Conservation (phyloP, 2,113 vertebrate species). For the Misgurnus anguillicaudatus region DNA sequence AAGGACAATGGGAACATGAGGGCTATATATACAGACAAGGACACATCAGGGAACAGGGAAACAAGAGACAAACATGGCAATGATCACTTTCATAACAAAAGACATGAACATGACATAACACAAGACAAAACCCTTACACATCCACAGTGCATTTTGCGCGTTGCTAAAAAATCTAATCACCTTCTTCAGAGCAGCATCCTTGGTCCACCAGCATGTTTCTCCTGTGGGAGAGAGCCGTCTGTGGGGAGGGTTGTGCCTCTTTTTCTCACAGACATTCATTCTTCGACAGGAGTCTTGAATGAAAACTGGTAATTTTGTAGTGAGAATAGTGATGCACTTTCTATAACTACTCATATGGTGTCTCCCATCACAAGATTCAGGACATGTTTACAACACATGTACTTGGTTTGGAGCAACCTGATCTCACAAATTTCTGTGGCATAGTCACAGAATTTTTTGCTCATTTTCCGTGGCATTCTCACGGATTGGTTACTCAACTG, state of each 20-base stretch:
- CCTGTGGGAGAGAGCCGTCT: neutral
- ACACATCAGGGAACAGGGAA: too few relatives aligned
- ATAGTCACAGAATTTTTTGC: too few relatives aligned
- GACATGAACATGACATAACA: too few relatives aligned
- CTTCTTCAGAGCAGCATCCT: constrained; percentile 1
- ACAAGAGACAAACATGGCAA: too few relatives aligned
- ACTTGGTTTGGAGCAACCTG: neutral
- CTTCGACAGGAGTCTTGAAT: neutral
- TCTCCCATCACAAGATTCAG: neutral
- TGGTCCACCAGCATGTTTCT: neutral
- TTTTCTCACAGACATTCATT: neutral
- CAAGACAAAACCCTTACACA: neutral
- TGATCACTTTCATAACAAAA: too few relatives aligned
- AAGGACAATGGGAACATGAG: too few relatives aligned
- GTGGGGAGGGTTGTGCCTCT: neutral
- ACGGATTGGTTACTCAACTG: too few relatives aligned
- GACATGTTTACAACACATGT: neutral
- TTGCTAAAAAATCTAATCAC: neutral
- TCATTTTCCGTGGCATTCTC: too few relatives aligned
- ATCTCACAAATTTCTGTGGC: too few relatives aligned
- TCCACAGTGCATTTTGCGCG: neutral
- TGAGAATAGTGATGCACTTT: neutral
- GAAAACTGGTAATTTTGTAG: neutral
- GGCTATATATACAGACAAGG: too few relatives aligned
- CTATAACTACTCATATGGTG: neutral